Evolutionary conservation across 2,113 vertebrate genomes (phyloP), one percentile per base, ranked within the genome.

Genomic region (rat (Rattus norvegicus)): DNA sequence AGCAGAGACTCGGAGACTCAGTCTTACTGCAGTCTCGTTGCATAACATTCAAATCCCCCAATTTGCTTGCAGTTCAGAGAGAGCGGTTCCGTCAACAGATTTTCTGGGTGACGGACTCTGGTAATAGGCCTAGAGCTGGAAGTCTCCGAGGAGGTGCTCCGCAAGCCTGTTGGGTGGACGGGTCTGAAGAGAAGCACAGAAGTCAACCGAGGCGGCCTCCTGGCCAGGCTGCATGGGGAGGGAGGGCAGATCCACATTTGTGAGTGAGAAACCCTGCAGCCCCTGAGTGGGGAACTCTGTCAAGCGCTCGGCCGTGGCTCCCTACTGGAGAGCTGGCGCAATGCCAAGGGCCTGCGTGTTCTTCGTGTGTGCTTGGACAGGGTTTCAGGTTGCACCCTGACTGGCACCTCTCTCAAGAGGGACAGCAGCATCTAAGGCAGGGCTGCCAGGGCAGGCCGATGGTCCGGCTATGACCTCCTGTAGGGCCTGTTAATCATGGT

Each of bases 61-160:
- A 56, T 88, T 97, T 96, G 97, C 83, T 7, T 22, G 95, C 24
- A 67, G 96, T 61, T 91, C 91, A 88, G 0, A 73, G 93, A 95
- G 86, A 96, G 93, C 13, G 52, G 93, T 2, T 2, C 87, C 36
- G 87, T 92, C 93, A 96, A 97, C 95, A 96, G 95, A 97, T 98
- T 97, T 98, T 97, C 98, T 96, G 96, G 95, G 97, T 96, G 93
- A 97, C 49, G 3, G 95, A 88, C 94, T 92, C 91, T 87, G 52
- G 96, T 96, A 94, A 98, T 94, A 94, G 93, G 90, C 93, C 92
- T 86, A 76, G 92, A 69, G 94, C 84, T 39, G 54, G 93, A 94
- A 80, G 92, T 95, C 93, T 80, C 96, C 1, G 39, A 83, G 84
- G 97, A 87, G 33, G 4, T 0, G 22, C 86, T 95, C 96, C 84